Percentiles rank a stretch among this genome's conserved stretches.
phyloP scores from a whole-genome alignment of 2,888 invertebrate species.

The Pharmacophagus antenor region DNA sequence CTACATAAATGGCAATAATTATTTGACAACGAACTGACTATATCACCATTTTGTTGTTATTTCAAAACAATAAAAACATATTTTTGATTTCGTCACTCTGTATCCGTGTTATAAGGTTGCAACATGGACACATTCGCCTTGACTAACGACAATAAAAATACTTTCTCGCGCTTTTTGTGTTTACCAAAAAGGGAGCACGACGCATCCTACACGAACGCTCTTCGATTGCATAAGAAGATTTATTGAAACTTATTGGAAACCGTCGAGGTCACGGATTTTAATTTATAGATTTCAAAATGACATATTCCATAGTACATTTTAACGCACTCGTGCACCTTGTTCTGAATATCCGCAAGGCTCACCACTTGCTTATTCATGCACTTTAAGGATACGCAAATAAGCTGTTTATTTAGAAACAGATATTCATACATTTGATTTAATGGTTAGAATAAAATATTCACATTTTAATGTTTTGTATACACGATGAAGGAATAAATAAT shows the following conservation, averaged over 20 bases:
- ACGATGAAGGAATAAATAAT: too few relatives aligned
- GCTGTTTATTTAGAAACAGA: slow-evolving; percentile 5
- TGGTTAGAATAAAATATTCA: not conserved
- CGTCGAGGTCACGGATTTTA: slow-evolving; percentile 25
- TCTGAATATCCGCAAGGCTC: slow-evolving; percentile 32
- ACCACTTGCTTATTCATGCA: slow-evolving; percentile 22
- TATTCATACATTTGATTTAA: not conserved
- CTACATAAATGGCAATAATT: slow-evolving; percentile 10
- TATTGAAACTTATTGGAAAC: slow-evolving; percentile 20
- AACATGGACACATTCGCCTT: slow-evolving; percentile 13
- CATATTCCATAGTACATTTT: slow-evolving; percentile 14
- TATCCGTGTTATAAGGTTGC: slow-evolving; percentile 20
- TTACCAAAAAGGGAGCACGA: slow-evolving; percentile 5
- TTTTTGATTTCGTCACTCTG: slow-evolving; percentile 10
- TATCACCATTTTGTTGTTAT: slow-evolving; percentile 22
- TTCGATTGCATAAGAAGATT: slow-evolving; percentile 9
- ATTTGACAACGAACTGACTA: slow-evolving; percentile 15
- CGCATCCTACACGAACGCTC: slow-evolving; percentile 24
- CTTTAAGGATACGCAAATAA: slow-evolving; percentile 15
- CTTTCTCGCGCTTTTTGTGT: slow-evolving; percentile 19
- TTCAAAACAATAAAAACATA: slow-evolving; percentile 22
- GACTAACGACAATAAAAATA: slow-evolving; percentile 3
- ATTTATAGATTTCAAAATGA: slow-evolving; percentile 27
- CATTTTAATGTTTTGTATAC: too few relatives aligned
- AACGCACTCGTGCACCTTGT: slow-evolving; percentile 33